phyloP scores from a whole-genome alignment of 2,113 vertebrate genomes.

The Recurvirostra avosetta region DNA sequence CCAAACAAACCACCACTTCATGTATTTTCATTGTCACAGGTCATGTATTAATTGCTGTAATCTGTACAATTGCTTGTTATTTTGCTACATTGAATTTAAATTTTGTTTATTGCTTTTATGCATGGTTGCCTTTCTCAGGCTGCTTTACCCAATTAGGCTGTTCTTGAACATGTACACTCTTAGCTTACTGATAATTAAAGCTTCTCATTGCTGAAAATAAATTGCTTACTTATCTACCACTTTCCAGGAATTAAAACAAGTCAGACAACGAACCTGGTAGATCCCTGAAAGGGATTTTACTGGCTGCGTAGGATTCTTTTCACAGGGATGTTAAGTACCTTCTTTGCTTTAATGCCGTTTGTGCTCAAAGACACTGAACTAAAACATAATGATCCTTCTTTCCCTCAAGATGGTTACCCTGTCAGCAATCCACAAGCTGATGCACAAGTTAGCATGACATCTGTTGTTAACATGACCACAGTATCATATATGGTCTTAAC shows the following conservation, averaged over 20 bases:
- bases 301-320: not conserved
- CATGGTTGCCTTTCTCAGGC: not conserved
- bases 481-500: not conserved
- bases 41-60: not conserved
- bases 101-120: not conserved
- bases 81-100: not conserved
- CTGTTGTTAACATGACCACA: not conserved
- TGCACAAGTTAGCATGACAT: not conserved
- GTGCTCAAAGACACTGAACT: not conserved
- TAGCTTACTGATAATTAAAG: not conserved
- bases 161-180: not conserved
- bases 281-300: not conserved
- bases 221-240: not conserved
- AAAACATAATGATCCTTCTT: not conserved
- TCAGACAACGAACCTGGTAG: not conserved
- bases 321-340: not conserved
- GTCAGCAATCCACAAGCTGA: not conserved
- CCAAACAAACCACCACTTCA: not conserved
- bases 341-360: not conserved
- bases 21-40: not conserved
- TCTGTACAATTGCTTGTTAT: not conserved
- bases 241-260: not conserved
- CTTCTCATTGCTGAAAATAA: not conserved
- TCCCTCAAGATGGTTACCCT: not conserved
- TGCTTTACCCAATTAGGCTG: not conserved